phyloP scores from a whole-genome alignment of 2,113 vertebrate genomes.

The Larimichthys crocea region DNA sequence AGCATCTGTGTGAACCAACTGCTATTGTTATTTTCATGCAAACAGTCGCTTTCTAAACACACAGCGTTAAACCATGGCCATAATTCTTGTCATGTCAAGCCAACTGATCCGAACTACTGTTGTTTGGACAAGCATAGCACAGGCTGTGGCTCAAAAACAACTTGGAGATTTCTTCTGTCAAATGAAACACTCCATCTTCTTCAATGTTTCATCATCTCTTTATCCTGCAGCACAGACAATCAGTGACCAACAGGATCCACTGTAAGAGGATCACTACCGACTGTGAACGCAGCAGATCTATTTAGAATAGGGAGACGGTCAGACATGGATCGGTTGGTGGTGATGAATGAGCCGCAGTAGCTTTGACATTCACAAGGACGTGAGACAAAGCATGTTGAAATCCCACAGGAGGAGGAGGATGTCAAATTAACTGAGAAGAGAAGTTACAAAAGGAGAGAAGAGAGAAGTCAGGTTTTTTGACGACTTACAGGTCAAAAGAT shows the following conservation, averaged over 20 bases:
- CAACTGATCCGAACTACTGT: too few species aligned
- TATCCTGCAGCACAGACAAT: conserved; percentile 15
- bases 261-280: background rate
- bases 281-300: conserved; percentile 20
- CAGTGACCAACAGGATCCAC: conserved; percentile 1
- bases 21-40: too few species aligned
- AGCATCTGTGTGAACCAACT: too few species aligned
- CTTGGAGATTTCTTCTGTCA: background rate
- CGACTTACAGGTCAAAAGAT: background rate
- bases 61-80: too few species aligned
- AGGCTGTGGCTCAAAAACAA: background rate
- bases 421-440: too few species aligned
- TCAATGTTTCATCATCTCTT: background rate
- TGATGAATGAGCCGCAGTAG: conserved; percentile 42
- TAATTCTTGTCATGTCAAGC: too few species aligned
- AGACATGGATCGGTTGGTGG: conserved; percentile 8
- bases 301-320: background rate
- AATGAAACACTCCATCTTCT: background rate
- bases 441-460: background rate
- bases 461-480: background rate
- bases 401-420: conserved; percentile 1
- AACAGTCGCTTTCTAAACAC: too few species aligned
- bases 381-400: conserved; percentile 10
- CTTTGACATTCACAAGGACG: conserved; percentile 51
- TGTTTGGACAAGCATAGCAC: too few species aligned